Percentiles rank a stretch among this genome's conserved stretches.
Conservation (phyloP, 2,113 vertebrate species). For the Salvelinus fontinalis region DNA sequence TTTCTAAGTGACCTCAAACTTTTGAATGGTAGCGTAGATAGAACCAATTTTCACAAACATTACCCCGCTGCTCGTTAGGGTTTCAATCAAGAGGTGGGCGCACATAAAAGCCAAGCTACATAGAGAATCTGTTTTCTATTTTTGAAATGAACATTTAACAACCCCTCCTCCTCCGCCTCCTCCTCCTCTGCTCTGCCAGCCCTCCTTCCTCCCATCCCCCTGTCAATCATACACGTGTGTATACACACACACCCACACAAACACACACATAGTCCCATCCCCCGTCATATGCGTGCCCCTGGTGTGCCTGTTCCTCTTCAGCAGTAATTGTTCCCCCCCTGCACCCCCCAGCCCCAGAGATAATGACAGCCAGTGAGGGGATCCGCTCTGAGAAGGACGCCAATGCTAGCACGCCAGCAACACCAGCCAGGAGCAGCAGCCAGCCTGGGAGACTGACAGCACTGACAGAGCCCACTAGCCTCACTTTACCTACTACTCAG, state of each 20-base stretch:
- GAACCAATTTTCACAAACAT: conserved; percentile 5
- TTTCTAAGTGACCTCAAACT: no score
- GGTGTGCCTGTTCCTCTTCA: conserved; percentile 50
- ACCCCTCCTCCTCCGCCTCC: no score
- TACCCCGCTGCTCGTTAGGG: background rate
- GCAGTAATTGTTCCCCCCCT: conserved; percentile 37
- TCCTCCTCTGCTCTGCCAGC: no score
- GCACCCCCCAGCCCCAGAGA: conserved; percentile 40
- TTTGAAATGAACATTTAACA: conserved; percentile 14
- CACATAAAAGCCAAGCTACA: background rate
- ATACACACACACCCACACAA: background rate
- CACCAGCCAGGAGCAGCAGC: background rate
- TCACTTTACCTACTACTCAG: background rate
- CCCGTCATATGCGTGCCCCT: conserved; percentile 37
- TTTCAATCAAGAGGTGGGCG: background rate
- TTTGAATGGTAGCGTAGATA: no score
- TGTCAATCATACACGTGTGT: background rate
- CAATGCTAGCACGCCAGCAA: conserved; percentile 15
- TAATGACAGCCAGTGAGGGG: conserved; percentile 54
- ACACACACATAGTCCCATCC: background rate
- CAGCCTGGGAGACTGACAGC: background rate
- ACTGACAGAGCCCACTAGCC: background rate
- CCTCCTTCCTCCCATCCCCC: background rate
- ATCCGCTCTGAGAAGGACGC: conserved; percentile 20
- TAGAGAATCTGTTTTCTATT: background rate